Conservation (phyloP, 2,113 vertebrate genomes). For the Corythornis madagascariensis region DNA sequence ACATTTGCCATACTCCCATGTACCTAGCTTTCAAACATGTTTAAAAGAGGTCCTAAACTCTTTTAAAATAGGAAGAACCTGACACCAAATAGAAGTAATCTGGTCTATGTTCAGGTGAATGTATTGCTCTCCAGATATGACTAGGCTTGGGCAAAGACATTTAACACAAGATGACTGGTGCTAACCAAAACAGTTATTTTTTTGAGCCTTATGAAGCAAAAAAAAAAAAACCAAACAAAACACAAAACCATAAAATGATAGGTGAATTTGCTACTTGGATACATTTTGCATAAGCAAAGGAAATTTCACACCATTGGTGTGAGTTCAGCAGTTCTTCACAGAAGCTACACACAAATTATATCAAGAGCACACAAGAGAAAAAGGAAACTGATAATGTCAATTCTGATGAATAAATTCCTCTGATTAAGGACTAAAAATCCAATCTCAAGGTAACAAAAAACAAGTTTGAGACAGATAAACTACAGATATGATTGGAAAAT, state of each 20-base stretch:
- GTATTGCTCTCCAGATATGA: neutral
- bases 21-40: neutral
- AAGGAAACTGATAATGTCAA: neutral
- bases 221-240: no score
- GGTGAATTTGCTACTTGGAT: neutral
- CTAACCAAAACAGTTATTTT: neutral
- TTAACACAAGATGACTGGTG: neutral
- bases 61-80: neutral
- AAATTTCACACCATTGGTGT: neutral
- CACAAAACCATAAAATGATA: neutral
- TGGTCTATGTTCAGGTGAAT: neutral
- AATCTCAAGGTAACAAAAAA: neutral
- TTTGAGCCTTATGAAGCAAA: neutral
- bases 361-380: neutral
- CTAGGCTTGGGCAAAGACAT: accelerated
- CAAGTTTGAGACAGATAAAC: neutral
- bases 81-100: neutral
- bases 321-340: neutral
- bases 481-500: neutral
- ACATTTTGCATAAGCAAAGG: neutral
- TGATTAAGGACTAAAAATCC: neutral
- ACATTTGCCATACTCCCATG: neutral
- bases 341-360: neutral
- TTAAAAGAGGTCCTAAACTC: neutral
- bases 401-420: neutral